A percentile compares a stretch with the other conserved stretches of the same genome.
These are phyloP conservation scores for Thera britannica DNA, from an alignment of 2,888 invertebrate species.

Conservation along the genomic window DNA sequence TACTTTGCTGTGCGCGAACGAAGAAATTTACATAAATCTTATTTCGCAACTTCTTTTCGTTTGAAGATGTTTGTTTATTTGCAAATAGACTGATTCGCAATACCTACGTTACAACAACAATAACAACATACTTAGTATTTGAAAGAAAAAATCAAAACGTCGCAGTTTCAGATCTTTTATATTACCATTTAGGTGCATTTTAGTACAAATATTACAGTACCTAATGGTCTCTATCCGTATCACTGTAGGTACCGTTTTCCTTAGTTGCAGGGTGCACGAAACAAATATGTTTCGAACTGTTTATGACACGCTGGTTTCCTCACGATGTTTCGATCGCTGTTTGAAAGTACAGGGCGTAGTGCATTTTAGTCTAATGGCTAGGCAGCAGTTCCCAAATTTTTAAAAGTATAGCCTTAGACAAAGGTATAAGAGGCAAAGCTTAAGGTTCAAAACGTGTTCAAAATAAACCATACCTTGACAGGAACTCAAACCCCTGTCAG, in stretches of 20 bases:
- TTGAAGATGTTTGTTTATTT: constrained; percentile 30
- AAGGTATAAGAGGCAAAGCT: constrained; percentile 2
- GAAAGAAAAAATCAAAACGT: neutral
- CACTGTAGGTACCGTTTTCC: too few species aligned
- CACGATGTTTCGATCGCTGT: too few species aligned
- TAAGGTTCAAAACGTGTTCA: neutral
- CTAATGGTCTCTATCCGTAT: too few species aligned
- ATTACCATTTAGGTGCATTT: too few species aligned
- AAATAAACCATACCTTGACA: constrained; percentile 7
- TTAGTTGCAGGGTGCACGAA: too few species aligned
- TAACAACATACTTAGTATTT: constrained; percentile 1
- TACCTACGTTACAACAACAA: constrained; percentile 5
- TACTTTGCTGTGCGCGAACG: constrained; percentile 50
- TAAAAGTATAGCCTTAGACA: too few species aligned
- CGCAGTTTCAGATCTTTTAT: neutral
- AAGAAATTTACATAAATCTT: constrained; percentile 45
- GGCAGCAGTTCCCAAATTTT: too few species aligned
- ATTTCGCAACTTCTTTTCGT: constrained; percentile 33
- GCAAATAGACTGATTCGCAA: constrained; percentile 11
- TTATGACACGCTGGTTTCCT: too few species aligned
- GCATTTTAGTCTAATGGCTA: too few species aligned
- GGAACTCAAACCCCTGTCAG: constrained; percentile 21
- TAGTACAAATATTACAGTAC: too few species aligned
- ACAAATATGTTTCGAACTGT: too few species aligned
- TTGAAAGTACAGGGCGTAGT: too few species aligned